Percentiles rank a stretch among this genome's conserved stretches.
Evolutionary conservation across 2,113 vertebrate species (phyloP).

Genomic region (Lycaon pictus): DNA sequence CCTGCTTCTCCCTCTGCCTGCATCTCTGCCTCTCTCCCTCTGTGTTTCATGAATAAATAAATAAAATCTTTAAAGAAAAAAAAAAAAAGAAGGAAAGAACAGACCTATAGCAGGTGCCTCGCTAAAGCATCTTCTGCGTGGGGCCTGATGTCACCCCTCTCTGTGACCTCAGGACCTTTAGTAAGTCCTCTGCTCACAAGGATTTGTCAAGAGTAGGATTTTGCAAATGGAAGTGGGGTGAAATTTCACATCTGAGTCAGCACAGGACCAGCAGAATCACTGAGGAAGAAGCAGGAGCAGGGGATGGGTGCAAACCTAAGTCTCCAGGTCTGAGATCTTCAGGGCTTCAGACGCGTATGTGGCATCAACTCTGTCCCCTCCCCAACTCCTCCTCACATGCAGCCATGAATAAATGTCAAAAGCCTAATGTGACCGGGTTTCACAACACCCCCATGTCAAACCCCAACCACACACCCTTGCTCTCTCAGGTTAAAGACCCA

Average conservation of each 20-base stretch:
- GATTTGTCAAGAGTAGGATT: background rate
- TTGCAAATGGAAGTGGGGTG: background rate
- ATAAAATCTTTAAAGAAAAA: too few species aligned
- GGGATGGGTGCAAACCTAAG: too few species aligned
- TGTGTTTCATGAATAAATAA: too few species aligned
- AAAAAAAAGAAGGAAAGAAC: background rate
- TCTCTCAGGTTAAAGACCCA: background rate
- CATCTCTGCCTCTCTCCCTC: too few species aligned
- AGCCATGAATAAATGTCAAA: background rate
- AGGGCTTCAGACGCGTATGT: background rate
- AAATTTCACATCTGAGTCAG: constrained; percentile 4
- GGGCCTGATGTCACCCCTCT: background rate
- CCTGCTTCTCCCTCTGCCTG: too few species aligned
- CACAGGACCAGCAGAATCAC: background rate
- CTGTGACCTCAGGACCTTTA: background rate
- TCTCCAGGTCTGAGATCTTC: accelerated
- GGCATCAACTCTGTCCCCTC: background rate
- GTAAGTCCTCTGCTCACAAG: background rate
- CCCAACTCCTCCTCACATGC: background rate
- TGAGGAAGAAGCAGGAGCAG: background rate
- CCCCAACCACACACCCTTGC: background rate
- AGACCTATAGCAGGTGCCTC: too few species aligned
- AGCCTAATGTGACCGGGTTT: background rate
- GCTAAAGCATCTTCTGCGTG: background rate
- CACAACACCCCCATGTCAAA: background rate